Conservation (phyloP, 2,113 vertebrate genomes). For the Tupaia chinensis region DNA sequence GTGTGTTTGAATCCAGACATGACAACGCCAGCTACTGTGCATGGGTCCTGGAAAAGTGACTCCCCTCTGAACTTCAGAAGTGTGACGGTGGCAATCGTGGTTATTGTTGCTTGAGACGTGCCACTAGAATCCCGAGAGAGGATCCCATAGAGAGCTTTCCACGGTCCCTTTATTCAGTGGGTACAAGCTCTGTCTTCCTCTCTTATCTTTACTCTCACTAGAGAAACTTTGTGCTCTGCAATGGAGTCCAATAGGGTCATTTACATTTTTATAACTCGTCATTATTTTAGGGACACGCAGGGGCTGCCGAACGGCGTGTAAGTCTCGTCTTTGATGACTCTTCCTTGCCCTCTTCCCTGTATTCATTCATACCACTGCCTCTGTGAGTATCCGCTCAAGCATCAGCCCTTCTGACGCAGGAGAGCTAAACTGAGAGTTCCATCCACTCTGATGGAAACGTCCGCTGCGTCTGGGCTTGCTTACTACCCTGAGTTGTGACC, state of each 20-base stretch:
- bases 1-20: no score
- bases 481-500: rapidly evolving
- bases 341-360: background rate
- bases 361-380: background rate
- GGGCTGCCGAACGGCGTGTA: rapidly evolving
- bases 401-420: rapidly evolving
- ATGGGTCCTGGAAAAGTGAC: no score
- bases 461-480: no score
- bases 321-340: rapidly evolving
- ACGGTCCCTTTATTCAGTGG: rapidly evolving
- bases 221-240: background rate
- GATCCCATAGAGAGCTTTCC: rapidly evolving
- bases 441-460: rapidly evolving
- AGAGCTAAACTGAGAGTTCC: rapidly evolving
- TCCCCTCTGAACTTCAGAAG: background rate
- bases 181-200: background rate
- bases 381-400: background rate
- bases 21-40: no score
- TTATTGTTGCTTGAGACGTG: rapidly evolving
- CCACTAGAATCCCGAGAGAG: rapidly evolving
- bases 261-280: no score
- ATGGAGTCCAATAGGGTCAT: background rate
- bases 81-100: rapidly evolving
- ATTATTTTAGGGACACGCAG: background rate
- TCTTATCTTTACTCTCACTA: background rate